phyloP scores from a whole-genome alignment of 2,888 invertebrate genomes.

The Synanthedon tipuliformis region DNA sequence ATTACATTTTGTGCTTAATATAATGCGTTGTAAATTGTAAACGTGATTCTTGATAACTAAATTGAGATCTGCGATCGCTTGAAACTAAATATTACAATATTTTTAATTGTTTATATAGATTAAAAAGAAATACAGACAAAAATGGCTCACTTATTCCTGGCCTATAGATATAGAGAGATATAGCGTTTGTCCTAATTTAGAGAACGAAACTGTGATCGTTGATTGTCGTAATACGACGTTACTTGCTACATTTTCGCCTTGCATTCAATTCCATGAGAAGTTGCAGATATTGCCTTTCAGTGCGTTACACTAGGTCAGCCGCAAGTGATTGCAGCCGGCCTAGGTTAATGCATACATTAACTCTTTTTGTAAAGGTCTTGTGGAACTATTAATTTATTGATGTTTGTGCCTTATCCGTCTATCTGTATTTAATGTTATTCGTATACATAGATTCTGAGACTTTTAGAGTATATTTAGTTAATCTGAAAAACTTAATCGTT shows the following conservation, averaged over 20 bases:
- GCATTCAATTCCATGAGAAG: constrained; percentile 64
- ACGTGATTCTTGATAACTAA: constrained; percentile 15
- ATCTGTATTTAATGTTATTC: too few species aligned
- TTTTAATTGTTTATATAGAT: too few species aligned
- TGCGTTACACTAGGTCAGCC: constrained; percentile 43
- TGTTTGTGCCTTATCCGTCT: too few species aligned
- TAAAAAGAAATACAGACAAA: too few species aligned
- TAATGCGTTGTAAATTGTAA: too few species aligned
- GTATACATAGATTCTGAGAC: too few species aligned
- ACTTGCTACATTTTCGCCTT: constrained; percentile 63
- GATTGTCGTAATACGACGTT: constrained; percentile 59
- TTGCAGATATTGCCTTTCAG: constrained; percentile 51
- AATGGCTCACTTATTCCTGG: too few species aligned
- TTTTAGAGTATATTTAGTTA: too few species aligned
- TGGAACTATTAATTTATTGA: neutral
- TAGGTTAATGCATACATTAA: neutral
- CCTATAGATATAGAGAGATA: constrained; percentile 22
- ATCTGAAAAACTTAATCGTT: too few species aligned
- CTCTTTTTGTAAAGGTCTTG: neutral
- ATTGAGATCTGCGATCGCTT: too few species aligned
- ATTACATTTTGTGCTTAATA: too few species aligned
- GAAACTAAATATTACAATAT: too few species aligned
- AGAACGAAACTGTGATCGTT: constrained; percentile 58
- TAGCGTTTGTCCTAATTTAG: constrained; percentile 54
- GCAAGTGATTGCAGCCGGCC: constrained; percentile 14